A percentile compares a stretch with the other conserved stretches of the same genome.
These are phyloP conservation scores for Metallyticus violacea DNA, from an alignment of 2,888 invertebrate species.

Conservation along the genomic window DNA sequence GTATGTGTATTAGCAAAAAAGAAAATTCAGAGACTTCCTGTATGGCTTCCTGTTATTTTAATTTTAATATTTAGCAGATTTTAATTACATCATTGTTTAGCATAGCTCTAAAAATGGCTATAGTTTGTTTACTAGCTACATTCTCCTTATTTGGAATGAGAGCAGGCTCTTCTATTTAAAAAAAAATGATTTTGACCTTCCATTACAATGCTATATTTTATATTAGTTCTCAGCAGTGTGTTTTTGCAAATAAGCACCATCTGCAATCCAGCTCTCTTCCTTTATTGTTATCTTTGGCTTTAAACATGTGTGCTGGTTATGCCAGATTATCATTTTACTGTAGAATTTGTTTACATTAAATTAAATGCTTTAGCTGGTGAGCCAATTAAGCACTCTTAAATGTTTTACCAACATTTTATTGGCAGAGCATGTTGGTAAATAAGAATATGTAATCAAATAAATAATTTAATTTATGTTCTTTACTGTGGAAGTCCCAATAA, in stretches of 20 bases:
- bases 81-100: no score
- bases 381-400: no score
- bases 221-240: not conserved
- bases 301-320: no score
- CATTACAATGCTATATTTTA: not conserved
- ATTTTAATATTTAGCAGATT: no score
- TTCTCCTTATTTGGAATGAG: not conserved
- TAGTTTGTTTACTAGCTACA: not conserved
- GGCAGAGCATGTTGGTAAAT: no score
- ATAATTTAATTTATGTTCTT: no score
- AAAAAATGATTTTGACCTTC: not conserved
- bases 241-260: not conserved
- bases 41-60: not conserved
- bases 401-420: no score
- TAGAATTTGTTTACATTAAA: not conserved
- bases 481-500: no score
- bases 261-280: not conserved
- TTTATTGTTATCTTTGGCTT: no score
- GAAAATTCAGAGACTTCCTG: no score
- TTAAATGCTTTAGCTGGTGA: no score
- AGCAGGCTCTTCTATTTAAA: not conserved
- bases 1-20: not conserved
- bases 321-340: not conserved
- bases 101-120: not conserved
- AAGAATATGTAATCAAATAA: no score